Base-by-base conservation (phyloP, 2,888 invertebrate genomes). In the Sesamia inferens region DNA sequence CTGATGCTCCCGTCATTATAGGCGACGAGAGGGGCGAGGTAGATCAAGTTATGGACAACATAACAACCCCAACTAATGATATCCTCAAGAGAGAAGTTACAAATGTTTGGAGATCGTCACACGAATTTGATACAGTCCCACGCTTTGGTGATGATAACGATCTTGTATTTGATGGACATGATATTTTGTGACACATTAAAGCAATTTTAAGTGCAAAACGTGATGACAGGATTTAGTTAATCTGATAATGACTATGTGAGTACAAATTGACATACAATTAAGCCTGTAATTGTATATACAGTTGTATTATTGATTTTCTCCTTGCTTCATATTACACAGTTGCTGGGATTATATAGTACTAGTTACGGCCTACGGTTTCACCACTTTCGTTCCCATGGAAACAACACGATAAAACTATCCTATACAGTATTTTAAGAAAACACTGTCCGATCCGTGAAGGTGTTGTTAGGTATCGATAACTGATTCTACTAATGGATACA, bases 51-150 rank as follows among this genome's bases (percentile, higher is more conserved):
- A 85, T 59, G 62, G 6, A 87, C 87, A 91, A 57, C 68, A 61
- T 73, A 78, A 57, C n/a, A 82, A 77, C 88, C 88, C 90, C 85
- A 85, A 88, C 86, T 89, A 74, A 88, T 85, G 82, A 81, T 85
- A 91, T 89, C 85, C 94, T 92, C 93, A 83, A 76, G 94, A 93
- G 94, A 91, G 88, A 84, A 88, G 90, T 92, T 87, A 89, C 90
- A 89, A 90, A 91, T 90, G 90, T 91, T 92, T 92, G 89, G 90
- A 89, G 91, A 90, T 91, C 89, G 90, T 93, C 93, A 92, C 91
- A 88, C 88, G 89, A 88, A 85, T 90, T 89, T 89, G 85, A 89
- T 89, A 76, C 82, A 88, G 89, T 94, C 94, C 92, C 94, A 94
- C 93, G 93, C 87, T 89, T 75, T 39, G 16, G 65, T 76, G 76